These are phyloP conservation scores for Forpus xanthops DNA, from an alignment of 2,797 vertebrate genomes.

Conservation along the genomic window DNA sequence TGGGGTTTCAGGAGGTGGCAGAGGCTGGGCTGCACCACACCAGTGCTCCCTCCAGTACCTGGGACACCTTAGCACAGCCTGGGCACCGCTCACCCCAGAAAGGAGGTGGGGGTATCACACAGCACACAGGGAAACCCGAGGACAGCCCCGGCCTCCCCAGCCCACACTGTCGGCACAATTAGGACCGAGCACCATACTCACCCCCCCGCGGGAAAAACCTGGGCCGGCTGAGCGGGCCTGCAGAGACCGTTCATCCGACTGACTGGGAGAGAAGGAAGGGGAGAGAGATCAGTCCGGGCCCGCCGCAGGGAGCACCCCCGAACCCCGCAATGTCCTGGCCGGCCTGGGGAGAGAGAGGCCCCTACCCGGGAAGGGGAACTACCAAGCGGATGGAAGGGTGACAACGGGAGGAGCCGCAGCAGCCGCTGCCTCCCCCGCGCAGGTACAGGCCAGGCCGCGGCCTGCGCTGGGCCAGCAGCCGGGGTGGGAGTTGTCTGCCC, in stretches of 20 bases:
- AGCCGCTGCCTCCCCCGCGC: neutral
- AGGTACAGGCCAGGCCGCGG: neutral
- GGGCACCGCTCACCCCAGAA: neutral
- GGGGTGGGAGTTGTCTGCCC: neutral
- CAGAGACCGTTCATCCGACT: constrained; percentile 66
- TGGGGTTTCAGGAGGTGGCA: neutral
- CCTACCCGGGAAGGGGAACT: neutral
- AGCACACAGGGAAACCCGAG: neutral
- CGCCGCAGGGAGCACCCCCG: neutral
- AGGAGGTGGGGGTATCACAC: too few species aligned
- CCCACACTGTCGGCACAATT: neutral
- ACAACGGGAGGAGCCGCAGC: neutral
- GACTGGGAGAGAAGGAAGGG: neutral
- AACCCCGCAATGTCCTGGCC: neutral
- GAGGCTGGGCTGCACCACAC: neutral
- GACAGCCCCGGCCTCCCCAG: neutral
- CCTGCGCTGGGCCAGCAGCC: neutral
- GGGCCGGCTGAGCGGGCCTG: constrained; percentile 51
- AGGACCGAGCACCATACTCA: constrained; percentile 44
- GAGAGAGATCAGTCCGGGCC: neutral
- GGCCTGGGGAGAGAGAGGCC: neutral
- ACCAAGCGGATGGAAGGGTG: neutral
- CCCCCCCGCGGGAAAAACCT: constrained; percentile 63
- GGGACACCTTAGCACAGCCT: neutral
- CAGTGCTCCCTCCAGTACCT: accelerated